Base-by-base conservation (phyloP, 1,140 invertebrate genomes). In the Drosophila trapezifrons region DNA sequence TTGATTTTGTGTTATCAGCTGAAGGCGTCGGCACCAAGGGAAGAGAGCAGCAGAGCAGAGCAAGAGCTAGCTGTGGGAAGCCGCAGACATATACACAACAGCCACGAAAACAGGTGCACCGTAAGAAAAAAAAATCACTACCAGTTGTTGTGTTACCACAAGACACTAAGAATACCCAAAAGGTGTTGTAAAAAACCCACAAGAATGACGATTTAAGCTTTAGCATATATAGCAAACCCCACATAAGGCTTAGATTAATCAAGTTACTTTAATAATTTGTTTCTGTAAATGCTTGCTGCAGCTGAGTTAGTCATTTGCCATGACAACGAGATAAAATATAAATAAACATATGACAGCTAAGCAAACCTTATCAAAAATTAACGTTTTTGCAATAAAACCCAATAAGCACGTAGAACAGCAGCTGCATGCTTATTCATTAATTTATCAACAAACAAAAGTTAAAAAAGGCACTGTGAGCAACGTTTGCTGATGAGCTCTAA, bases 1-100 rank as follows among this genome's bases (percentile, higher is more conserved):
- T 83, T 83, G 80, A 83, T 83, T 83, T 83, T 83, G 65, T 78
- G 71, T 83, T 83, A 83, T 83, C 79, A 78, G 65, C 57, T 47
- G 43, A 54, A 63, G 78, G 57, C 64, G 65, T 75, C 51, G 51
- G 18, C 51, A 37, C 18, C 51, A 17, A 15, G 49, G 49, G 29
- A 20, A n/a, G n/a, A n/a, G n/a, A n/a, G n/a, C n/a, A n/a, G n/a
- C n/a, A 37, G 51, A 52, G 49, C 49, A 13, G 32, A 35, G 22
- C 2, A 2, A 22, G 32, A 52, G 49, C 49, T 20, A 35, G 6
- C 17, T 52, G 49, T 35, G 49, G 49, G 49, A 78, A 78, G 63
- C 62, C 73, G 62, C 79, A 75, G 55, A 70, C 73, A 65, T 64
- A 71, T 47, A 59, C 40, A 54, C 40, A 54, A 67, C 70, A 74